Conservation (phyloP, 1,140 invertebrate genomes). For the Myzus persicae region DNA sequence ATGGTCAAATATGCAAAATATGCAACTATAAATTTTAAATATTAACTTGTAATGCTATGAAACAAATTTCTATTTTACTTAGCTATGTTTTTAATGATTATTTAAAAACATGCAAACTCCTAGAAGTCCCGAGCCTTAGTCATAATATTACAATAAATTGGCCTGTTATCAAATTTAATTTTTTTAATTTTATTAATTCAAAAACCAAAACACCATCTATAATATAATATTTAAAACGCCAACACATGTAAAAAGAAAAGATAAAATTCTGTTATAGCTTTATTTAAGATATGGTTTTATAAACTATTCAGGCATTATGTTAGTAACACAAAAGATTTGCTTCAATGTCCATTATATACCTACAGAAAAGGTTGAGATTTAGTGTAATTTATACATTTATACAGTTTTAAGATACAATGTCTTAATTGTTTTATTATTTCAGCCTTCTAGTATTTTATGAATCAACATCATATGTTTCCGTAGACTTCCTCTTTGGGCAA, state of each 20-base stretch:
- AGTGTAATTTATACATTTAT: not conserved
- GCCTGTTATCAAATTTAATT: not conserved
- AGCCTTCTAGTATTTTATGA: constrained; percentile 62
- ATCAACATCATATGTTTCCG: constrained; percentile 61
- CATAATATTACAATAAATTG: not conserved
- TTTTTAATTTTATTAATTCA: not conserved
- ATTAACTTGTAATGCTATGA: too few species aligned
- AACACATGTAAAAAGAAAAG: not conserved
- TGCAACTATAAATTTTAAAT: too few species aligned
- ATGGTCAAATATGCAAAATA: too few species aligned
- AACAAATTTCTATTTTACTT: too few species aligned
- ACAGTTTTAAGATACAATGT: not conserved
- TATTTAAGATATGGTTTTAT: not conserved
- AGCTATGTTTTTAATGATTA: too few species aligned
- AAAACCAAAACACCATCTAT: not conserved
- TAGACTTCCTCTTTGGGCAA: constrained; percentile 34
- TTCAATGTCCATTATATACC: not conserved
- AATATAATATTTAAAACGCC: not conserved
- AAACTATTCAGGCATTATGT: not conserved
- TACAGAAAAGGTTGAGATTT: not conserved
- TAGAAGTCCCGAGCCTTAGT: too few species aligned
- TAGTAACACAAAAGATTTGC: not conserved
- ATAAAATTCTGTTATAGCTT: not conserved
- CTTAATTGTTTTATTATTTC: not conserved
- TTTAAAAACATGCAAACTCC: too few species aligned